These are phyloP conservation scores for Poeciliopsis turneri DNA, from an alignment of 2,797 vertebrate genomes.

Conservation along the genomic window DNA sequence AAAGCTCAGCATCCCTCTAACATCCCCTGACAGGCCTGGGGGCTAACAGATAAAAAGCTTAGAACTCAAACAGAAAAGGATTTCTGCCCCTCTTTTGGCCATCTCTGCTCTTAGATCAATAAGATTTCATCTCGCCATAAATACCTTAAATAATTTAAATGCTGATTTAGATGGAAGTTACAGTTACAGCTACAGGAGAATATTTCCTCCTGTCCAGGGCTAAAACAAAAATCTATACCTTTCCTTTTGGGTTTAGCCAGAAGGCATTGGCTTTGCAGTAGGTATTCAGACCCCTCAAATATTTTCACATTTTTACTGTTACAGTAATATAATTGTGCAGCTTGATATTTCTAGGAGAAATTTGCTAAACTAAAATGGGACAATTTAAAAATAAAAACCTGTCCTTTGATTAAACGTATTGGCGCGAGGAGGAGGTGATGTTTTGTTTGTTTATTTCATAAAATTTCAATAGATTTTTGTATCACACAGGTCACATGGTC, in stretches of 20 bases:
- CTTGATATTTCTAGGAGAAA: not conserved
- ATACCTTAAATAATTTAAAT: slow-evolving; percentile 72
- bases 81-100: slow-evolving; percentile 50
- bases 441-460: too few relatives aligned
- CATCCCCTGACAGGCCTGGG: slow-evolving; percentile 74
- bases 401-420: too few relatives aligned
- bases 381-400: too few relatives aligned
- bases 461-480: too few relatives aligned
- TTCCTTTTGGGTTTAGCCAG: not conserved
- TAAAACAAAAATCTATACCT: slow-evolving; percentile 32
- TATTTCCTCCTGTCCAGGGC: slow-evolving; percentile 29
- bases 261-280: slow-evolving; percentile 30
- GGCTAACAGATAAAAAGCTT: slow-evolving; percentile 80
- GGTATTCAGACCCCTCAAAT: not conserved
- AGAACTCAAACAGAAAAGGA: slow-evolving; percentile 75
- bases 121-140: slow-evolving; percentile 77
- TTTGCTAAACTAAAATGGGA: not conserved
- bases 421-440: too few relatives aligned
- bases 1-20: slow-evolving; percentile 75
- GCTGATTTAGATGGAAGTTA: slow-evolving; percentile 51
- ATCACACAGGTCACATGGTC: too few relatives aligned
- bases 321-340: not conserved
- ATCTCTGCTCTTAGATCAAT: slow-evolving; percentile 75
- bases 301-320: not conserved
- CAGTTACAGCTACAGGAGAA: slow-evolving; percentile 13